Evolutionary conservation across 1,140 invertebrate species (phyloP), one percentile per base, ranked within the genome.

Genomic region (Drosophila tristis): DNA sequence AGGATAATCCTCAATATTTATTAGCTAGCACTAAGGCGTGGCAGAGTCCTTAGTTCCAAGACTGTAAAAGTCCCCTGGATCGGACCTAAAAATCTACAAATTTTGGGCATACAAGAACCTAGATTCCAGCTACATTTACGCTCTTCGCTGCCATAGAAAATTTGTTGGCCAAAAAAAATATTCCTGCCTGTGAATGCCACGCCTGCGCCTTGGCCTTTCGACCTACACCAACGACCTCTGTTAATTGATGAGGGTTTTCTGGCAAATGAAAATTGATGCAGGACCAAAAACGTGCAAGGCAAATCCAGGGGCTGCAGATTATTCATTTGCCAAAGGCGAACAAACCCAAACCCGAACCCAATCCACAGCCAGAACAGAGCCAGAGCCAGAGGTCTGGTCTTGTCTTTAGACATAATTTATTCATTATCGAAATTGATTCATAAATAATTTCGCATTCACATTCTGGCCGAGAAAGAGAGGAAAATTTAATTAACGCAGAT

Each of bases 361-460:
- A 31, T 20, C 20, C 20, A 20, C 1, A 2, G 20, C 20, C 20
- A 20, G 20, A 20, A 1, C 20, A 20, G 20, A 25, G 6, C 26
- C 35, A 4, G 9, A 13, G 31, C 8, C 35, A 11, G 26, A 51
- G 26, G 23, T 48, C n/a, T 39, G 9, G 9, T 13, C 26, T 11
- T 68, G 73, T 51, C 57, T 64, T n/a, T 48, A 9, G 44, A 72
- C 63, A 66, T 81, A 77, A 81, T 77, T 81, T 81, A 81, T 81
- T 81, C 79, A 81, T 81, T 77, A 81, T 81, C 78, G 78, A 81
- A 81, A 81, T 81, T 81, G 78, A 81, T 81, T 81, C 78, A 81
- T 81, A 81, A 81, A 81, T 81, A 81, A 77, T 78, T 76, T 77
- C 74, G 57, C 48, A 64, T 77, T 81, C 62, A 42, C 54, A 71